These are phyloP conservation scores for Cryptoblepharus egeriae DNA, from an alignment of 2,797 vertebrate genomes.

Conservation along the genomic window DNA sequence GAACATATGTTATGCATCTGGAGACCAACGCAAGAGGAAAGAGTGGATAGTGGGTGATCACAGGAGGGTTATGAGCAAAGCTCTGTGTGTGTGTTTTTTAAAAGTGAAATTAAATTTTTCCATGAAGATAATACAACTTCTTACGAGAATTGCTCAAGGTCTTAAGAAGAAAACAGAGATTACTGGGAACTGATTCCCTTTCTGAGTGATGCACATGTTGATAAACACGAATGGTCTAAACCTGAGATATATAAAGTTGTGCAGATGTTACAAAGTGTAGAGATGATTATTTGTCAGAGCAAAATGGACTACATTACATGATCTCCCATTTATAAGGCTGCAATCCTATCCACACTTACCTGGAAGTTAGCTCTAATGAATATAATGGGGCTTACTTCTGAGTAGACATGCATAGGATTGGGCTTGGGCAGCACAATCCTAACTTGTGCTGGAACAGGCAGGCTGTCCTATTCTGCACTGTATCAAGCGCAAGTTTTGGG, in stretches of 20 bases:
- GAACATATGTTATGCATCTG: conserved; percentile 25
- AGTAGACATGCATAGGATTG: no score
- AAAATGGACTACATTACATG: not conserved
- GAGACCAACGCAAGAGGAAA: not conserved
- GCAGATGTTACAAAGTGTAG: not conserved
- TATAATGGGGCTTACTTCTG: no score
- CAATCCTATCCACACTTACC: no score
- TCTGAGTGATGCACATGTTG: no score
- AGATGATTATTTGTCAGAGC: not conserved
- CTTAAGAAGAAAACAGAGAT: not conserved
- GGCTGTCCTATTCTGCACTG: no score
- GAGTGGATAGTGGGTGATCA: not conserved
- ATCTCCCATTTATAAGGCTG: not conserved
- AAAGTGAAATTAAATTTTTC: not conserved
- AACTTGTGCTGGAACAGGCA: no score
- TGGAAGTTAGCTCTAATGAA: no score
- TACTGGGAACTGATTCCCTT: not conserved
- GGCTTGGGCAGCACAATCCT: no score
- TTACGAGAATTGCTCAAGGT: not conserved
- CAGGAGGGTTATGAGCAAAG: not conserved
- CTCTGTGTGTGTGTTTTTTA: not conserved
- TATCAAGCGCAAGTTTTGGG: no score
- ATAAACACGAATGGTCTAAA: no score
- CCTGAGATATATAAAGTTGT: no score
- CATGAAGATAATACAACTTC: not conserved